These are phyloP conservation scores for Rostratula benghalensis DNA, from an alignment of 2,113 vertebrate species.

Conservation along the genomic window DNA sequence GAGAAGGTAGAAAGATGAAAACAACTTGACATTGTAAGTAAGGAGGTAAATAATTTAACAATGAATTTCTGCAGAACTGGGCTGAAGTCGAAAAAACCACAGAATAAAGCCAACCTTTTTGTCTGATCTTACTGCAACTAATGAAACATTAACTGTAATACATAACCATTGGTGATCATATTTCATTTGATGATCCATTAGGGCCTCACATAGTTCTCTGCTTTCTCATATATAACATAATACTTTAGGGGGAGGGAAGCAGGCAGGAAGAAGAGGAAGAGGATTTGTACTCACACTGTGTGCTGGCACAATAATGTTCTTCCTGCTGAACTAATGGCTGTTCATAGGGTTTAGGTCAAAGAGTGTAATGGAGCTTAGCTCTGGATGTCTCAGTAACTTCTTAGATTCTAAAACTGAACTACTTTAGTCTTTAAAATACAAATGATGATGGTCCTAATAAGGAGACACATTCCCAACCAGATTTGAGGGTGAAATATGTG, in stretches of 20 bases:
- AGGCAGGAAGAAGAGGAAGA: slow-evolving; percentile 10
- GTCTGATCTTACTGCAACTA: slow-evolving; percentile 4
- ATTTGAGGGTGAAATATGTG: slow-evolving; percentile 2
- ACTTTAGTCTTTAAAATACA: slow-evolving; percentile 50
- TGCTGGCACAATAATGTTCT: slow-evolving; percentile 59
- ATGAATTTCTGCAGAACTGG: neutral
- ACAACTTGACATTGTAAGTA: neutral
- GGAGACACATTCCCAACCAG: neutral
- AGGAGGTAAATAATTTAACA: neutral
- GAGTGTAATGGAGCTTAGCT: slow-evolving; percentile 67
- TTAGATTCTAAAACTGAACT: slow-evolving; percentile 52
- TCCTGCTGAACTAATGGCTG: slow-evolving; percentile 62
- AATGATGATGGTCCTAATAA: slow-evolving; percentile 51
- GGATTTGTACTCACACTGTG: slow-evolving; percentile 59
- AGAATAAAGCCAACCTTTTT: slow-evolving; percentile 3
- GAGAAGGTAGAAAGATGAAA: neutral
- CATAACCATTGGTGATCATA: slow-evolving; percentile 29
- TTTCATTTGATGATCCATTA: slow-evolving; percentile 59
- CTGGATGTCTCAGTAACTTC: slow-evolving; percentile 59
- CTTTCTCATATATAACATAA: slow-evolving; percentile 47
- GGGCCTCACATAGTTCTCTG: slow-evolving; percentile 22
- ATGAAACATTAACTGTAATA: slow-evolving; percentile 44
- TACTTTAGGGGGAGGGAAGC: neutral
- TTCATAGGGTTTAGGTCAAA: slow-evolving; percentile 63
- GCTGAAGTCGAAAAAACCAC: neutral